Evolutionary conservation across 2,888 invertebrate species (phyloP), one percentile per base, ranked within the genome.

Genomic region (Philaethria dido): DNA sequence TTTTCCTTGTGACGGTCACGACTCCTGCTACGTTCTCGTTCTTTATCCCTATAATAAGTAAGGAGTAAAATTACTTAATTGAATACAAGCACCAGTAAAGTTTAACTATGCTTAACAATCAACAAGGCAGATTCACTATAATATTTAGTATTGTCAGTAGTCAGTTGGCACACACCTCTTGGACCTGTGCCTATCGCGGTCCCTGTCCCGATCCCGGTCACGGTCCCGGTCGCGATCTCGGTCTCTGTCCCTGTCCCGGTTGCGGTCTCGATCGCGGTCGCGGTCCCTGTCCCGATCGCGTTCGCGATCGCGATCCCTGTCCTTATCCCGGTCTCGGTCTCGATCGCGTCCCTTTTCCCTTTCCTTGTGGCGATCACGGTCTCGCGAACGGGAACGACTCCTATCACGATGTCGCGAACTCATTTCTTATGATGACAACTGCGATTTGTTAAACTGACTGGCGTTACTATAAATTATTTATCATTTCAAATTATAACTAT

Each of bases 341-440:
- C n/a, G 74, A 22, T 84, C 83, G 8, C 79, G 75, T 8, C 75
- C 77, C 83, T 93, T 73, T 78, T 91, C 77, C 18, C 82, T 76
- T 22, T 84, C 82, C 72, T 81, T 80, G 55, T 84, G 83, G 11
- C 84, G 82, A 68, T 86, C 89, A 78, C 86, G 80, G 63, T 87
- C 86, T 3, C 84, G 77, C 16, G 91, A 90, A 66, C 92, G 83
- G 20, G 93, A 93, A 33, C 93, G 85, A 77, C 93, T 93, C 69
- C 92, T 84, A 69, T 93, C 93, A 22, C 93, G 89, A 75, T 93
- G 93, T 64, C 93, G 85, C 16, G 94, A 93, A 76, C 94, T 93
- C 94, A 94, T 94, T 66, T 59, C 29, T 52, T 33, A 4, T 11
- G 16, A 8, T 16, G n/a, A 52, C 9, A 11, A 52, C 4, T 33